Conservation (phyloP, 2,113 vertebrate species). For the Rhineura floridana region DNA sequence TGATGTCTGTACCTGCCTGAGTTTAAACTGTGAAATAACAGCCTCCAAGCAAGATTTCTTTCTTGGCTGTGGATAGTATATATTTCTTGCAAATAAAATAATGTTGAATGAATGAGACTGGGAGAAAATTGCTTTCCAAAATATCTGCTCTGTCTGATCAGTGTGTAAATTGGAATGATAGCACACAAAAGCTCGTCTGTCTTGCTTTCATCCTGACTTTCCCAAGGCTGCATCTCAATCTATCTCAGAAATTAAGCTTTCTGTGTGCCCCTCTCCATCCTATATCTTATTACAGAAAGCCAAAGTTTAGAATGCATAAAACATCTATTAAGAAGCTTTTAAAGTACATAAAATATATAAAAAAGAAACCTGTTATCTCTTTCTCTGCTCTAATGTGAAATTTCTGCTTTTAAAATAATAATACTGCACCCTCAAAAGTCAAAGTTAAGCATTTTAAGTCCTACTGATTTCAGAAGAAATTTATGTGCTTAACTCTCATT, state of each 20-base stretch:
- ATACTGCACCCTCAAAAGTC: background rate
- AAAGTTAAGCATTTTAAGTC: background rate
- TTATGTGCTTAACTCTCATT: background rate
- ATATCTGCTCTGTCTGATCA: slow-evolving; percentile 31
- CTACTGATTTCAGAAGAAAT: background rate
- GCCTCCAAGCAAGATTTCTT: background rate
- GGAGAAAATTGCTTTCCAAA: slow-evolving; percentile 40
- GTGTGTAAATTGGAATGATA: slow-evolving; percentile 14
- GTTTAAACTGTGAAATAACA: background rate
- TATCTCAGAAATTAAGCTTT: slow-evolving; percentile 23
- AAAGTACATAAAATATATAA: background rate
- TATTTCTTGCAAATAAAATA: background rate
- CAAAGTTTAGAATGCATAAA: slow-evolving; percentile 8
- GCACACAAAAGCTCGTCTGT: background rate
- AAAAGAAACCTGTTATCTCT: slow-evolving; percentile 19
- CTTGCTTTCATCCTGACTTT: slow-evolving; percentile 42
- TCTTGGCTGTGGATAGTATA: background rate
- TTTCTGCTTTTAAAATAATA: slow-evolving; percentile 34
- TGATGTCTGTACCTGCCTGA: background rate
- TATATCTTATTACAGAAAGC: slow-evolving; percentile 20
- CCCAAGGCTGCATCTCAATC: slow-evolving; percentile 30
- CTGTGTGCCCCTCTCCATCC: background rate
- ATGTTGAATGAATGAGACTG: background rate
- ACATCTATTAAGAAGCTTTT: slow-evolving; percentile 2
- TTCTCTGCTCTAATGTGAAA: background rate